Conservation (phyloP, 2,113 vertebrate species). For the Cariama cristata region DNA sequence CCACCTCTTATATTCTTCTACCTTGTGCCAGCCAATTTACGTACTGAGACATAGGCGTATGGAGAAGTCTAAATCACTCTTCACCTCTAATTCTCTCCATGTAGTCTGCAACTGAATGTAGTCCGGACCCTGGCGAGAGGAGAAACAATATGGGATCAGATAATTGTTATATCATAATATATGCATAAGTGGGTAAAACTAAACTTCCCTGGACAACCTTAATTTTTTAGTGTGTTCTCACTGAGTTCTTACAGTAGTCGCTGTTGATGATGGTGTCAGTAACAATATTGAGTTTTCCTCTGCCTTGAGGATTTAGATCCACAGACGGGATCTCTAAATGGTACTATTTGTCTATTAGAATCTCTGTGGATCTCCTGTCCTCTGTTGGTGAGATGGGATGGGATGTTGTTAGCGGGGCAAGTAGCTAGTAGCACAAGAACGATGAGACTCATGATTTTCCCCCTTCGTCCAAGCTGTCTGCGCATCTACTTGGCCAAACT, state of each 20-base stretch:
- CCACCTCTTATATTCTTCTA: not conserved
- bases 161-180: not conserved
- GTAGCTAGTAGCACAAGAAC: not conserved
- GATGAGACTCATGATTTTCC: not conserved
- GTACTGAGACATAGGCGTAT: not conserved
- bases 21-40: not conserved
- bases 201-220: not conserved
- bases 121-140: not conserved
- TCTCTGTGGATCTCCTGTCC: not conserved
- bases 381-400: not conserved
- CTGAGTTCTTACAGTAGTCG: not conserved
- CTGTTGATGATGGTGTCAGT: not conserved
- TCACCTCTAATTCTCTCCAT: not conserved
- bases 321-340: not conserved
- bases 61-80: not conserved
- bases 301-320: not conserved
- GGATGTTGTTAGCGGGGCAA: not conserved
- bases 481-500: not conserved
- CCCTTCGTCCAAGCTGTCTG: not conserved
- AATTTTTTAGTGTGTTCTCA: not conserved
- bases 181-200: not conserved
- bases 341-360: accelerated
- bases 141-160: not conserved
- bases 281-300: not conserved
- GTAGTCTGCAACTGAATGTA: not conserved